Conservation (phyloP, 1,140 invertebrate species). For the Melanaphis sacchari region DNA sequence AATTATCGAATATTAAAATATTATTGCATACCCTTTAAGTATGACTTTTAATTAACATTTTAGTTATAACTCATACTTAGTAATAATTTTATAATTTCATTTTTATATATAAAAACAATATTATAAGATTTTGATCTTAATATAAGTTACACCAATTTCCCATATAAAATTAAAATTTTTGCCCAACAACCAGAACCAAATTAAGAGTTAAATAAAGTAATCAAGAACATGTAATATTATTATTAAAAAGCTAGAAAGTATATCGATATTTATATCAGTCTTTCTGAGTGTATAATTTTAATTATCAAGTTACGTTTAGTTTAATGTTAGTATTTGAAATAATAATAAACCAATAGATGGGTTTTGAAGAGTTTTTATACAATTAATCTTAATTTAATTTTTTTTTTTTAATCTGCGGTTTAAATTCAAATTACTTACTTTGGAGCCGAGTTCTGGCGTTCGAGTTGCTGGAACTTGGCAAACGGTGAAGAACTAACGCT, state of each 20-base stretch:
- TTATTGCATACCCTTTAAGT: neutral
- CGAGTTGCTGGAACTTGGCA: conserved; percentile 88
- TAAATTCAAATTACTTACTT: conserved; percentile 70
- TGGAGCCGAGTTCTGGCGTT: conserved; percentile 81
- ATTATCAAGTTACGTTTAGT: conserved; percentile 1
- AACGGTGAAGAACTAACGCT: conserved; percentile 74
- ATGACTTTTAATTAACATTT: neutral
- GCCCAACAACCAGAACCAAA: conserved; percentile 36
- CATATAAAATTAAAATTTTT: conserved; percentile 10
- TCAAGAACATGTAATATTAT: conserved; percentile 12
- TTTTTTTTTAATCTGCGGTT: neutral
- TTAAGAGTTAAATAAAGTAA: conserved; percentile 48
- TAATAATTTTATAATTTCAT: neutral
- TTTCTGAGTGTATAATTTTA: neutral
- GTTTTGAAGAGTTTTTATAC: conserved; percentile 19
- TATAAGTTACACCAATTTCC: conserved; percentile 7
- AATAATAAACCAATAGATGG: conserved; percentile 30
- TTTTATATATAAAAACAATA: conserved; percentile 1
- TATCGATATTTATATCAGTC: neutral
- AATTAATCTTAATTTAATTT: neutral
- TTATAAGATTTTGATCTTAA: neutral
- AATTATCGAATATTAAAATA: neutral
- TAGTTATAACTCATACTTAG: neutral
- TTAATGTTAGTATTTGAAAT: conserved; percentile 27
- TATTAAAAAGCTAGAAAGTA: conserved; percentile 5